Conservation (phyloP, 2,797 vertebrate genomes). For the Cygnus olor region DNA sequence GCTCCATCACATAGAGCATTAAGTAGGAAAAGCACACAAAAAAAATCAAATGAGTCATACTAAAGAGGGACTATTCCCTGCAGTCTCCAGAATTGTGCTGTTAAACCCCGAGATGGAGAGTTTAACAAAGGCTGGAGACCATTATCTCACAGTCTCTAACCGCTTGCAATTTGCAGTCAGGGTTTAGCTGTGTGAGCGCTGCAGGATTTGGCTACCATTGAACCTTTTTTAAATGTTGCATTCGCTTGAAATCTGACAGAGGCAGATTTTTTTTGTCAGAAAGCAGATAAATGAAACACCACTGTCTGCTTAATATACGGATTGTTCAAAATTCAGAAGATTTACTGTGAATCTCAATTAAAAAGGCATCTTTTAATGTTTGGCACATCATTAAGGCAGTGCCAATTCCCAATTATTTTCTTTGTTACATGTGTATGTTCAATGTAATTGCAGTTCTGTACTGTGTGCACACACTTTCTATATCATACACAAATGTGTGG, state of each 20-base stretch:
- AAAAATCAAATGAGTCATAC: background rate
- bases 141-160: background rate
- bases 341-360: background rate
- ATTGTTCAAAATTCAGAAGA: background rate
- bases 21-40: background rate
- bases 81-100: background rate
- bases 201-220: constrained; percentile 1
- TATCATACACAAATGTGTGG: background rate
- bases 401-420: background rate
- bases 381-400: background rate
- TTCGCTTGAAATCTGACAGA: background rate
- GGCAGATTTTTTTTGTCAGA: background rate
- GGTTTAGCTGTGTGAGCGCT: background rate
- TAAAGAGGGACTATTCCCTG: background rate
- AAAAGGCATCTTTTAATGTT: background rate
- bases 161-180: accelerated
- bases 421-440: background rate
- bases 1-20: background rate
- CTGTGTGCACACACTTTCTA: background rate
- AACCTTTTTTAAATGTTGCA: background rate
- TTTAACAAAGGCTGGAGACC: constrained; percentile 30
- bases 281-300: background rate
- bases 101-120: background rate
- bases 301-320: background rate
- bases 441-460: background rate